Percentiles rank a stretch among this genome's conserved stretches.
Conservation (phyloP, 2,113 vertebrate genomes). For the Varanus komodoensis region DNA sequence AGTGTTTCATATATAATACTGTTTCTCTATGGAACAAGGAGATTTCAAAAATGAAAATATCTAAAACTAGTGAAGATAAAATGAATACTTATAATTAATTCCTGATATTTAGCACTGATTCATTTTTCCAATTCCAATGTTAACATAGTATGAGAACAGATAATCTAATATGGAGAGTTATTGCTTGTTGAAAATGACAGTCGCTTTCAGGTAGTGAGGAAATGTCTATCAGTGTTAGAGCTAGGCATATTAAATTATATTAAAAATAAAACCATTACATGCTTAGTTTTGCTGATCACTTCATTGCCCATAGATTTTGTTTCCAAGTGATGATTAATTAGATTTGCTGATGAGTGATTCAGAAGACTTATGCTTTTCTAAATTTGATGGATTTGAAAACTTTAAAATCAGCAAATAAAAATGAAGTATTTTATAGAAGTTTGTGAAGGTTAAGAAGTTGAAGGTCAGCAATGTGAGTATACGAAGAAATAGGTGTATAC, state of each 20-base stretch:
- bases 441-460: background rate
- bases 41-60: background rate
- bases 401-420: background rate
- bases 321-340: background rate
- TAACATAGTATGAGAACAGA: background rate
- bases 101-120: background rate
- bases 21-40: background rate
- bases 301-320: background rate
- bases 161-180: background rate
- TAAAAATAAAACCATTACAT: background rate
- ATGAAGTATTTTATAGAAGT: background rate
- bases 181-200: background rate
- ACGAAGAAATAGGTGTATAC: background rate
- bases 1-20: background rate
- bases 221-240: background rate
- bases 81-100: background rate
- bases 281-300: background rate
- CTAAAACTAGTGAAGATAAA: background rate
- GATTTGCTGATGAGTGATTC: background rate
- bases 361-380: background rate
- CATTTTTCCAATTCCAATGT: background rate
- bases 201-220: background rate
- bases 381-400: background rate
- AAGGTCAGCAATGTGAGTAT: background rate
- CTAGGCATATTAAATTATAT: background rate